Evolutionary conservation across 1,140 invertebrate genomes (phyloP).

Genomic region (Dufourea novaeangliae): DNA sequence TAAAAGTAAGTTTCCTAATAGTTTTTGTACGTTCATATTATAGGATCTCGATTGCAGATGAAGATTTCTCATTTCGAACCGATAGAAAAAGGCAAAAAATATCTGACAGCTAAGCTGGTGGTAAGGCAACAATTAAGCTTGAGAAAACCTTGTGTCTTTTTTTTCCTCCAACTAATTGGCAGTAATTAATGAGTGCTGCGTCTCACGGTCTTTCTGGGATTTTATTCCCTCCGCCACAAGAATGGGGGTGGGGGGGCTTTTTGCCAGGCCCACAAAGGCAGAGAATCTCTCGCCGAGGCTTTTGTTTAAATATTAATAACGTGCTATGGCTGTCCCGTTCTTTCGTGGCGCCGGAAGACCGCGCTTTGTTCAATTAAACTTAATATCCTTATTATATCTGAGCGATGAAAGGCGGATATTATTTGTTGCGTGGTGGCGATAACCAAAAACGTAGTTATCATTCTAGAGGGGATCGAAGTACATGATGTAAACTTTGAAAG

Average conservation of each 20-base stretch:
- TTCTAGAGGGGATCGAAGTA: neutral
- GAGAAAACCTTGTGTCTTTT: neutral
- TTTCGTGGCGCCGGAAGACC: constrained; percentile 21
- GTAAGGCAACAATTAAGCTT: neutral
- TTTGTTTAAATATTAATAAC: constrained; percentile 74
- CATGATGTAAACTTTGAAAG: too few species aligned
- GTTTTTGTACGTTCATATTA: too few species aligned
- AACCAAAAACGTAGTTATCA: neutral
- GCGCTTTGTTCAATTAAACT: constrained; percentile 71
- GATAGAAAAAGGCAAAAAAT: too few species aligned
- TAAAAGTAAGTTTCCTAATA: neutral
- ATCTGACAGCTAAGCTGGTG: neutral
- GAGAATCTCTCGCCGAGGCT: constrained; percentile 38
- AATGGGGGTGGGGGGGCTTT: constrained; percentile 39
- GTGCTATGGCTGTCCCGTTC: constrained; percentile 53
- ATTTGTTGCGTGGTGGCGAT: constrained; percentile 47
- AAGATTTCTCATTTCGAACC: neutral
- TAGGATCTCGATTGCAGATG: neutral
- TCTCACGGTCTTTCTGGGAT: constrained; percentile 31
- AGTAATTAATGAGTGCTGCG: constrained; percentile 38
- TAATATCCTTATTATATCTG: constrained; percentile 67
- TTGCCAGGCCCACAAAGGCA: constrained; percentile 57
- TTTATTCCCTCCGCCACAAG: constrained; percentile 14
- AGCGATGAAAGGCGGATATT: constrained; percentile 45
- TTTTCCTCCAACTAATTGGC: constrained; percentile 13